Percentiles rank a stretch among this genome's conserved stretches.
phyloP scores from a whole-genome alignment of 1,140 invertebrate genomes.

The Coelopa frigida region DNA sequence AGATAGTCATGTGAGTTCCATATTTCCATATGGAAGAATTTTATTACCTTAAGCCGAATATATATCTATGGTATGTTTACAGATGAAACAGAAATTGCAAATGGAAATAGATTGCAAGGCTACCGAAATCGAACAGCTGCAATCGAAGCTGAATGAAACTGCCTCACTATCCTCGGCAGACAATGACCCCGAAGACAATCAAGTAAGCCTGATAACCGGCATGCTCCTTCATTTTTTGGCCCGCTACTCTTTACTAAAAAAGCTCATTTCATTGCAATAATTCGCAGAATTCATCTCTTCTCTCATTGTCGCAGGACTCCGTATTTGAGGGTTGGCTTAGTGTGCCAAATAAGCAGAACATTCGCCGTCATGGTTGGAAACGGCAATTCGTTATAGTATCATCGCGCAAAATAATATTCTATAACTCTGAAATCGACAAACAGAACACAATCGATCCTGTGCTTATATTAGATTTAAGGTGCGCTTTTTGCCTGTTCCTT shows the following conservation, averaged over 20 bases:
- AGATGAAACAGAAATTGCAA: conserved; percentile 68
- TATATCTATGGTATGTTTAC: conserved; percentile 46
- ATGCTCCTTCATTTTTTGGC: background rate
- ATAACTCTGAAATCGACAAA: conserved; percentile 91
- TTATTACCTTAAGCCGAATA: too few relatives aligned
- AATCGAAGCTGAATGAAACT: conserved; percentile 81
- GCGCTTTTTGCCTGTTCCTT: conserved; percentile 2
- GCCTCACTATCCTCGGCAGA: conserved; percentile 85
- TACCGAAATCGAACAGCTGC: conserved; percentile 88
- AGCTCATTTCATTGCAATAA: conserved; percentile 1
- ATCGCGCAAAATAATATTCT: conserved; percentile 95
- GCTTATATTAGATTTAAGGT: conserved; percentile 92
- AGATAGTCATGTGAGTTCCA: conserved; percentile 46
- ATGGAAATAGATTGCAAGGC: conserved; percentile 96
- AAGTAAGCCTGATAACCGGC: conserved; percentile 22
- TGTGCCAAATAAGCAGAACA: conserved; percentile 92
- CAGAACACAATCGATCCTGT: conserved; percentile 85
- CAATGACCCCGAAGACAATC: conserved; percentile 70
- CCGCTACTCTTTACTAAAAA: conserved; percentile 1
- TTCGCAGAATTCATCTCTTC: conserved; percentile 39
- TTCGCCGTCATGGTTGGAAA: conserved; percentile 91
- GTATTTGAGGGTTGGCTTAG: conserved; percentile 93
- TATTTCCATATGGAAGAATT: background rate
- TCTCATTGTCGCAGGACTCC: conserved; percentile 51
- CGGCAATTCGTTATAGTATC: conserved; percentile 96